Evolutionary conservation across 2,113 vertebrate genomes (phyloP), one percentile per base, ranked within the genome.

Genomic region (Cephalopterus ornatus): DNA sequence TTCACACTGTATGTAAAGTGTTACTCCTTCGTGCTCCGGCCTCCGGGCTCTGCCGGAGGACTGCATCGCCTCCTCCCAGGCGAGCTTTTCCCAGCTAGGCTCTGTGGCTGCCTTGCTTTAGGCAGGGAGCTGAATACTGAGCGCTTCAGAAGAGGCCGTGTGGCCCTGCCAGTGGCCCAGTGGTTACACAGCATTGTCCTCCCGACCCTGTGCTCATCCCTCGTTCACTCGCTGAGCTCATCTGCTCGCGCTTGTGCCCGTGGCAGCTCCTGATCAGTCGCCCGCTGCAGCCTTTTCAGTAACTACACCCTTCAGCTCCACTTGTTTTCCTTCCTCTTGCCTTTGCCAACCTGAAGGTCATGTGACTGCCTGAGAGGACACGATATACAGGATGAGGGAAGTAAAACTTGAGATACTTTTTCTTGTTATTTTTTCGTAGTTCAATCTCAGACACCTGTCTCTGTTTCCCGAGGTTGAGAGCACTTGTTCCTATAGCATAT

Each of bases 231-330:
- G 1, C 56, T 32, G 46, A 56, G 44, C 50, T 75, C 42, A 2
- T 35, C 71, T 27, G 1, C 62, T 81, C 0, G 0, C 0, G 0
- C 22, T 11, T n/a, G 44, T 71, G 61, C 26, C 46, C 0, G 0
- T 28, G 28, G 58, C 35, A 42, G 68, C 5, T 70, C 75, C 41
- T 47, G 1, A 8, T 13, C 15, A 0, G 9, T 42, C 2, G 0
- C 26, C 39, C 14, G 0, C 37, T 2, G 5, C 52, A 61, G 49
- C 89, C 44, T 65, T 65, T 1, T 2, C 44, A n/a, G 20, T 12
- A 11, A 42, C 59, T 33, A 0, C 37, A 23, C 55, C 58, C 78
- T 65, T 47, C 49, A 53, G 41, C 55, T 65, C 68, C 21, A 0
- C 46, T 47, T 61, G 19, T 35, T 82, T 61, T 42, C 37, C 15